These are phyloP conservation scores for Nyctibius grandis DNA, from an alignment of 2,797 vertebrate genomes.

Conservation along the genomic window DNA sequence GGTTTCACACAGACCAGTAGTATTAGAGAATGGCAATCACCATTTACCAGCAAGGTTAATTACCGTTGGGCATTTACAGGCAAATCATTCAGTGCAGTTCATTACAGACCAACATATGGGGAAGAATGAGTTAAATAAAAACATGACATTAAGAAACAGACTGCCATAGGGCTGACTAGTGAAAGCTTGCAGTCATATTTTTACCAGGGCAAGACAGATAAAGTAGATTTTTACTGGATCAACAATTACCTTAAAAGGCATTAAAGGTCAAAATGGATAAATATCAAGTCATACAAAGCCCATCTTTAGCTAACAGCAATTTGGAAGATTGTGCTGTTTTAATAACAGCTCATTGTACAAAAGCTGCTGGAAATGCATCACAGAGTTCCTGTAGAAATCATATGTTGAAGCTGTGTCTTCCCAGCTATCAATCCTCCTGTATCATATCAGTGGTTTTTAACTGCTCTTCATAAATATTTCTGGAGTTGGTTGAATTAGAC, in stretches of 20 bases:
- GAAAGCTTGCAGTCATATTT: constrained; percentile 12
- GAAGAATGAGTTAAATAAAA: neutral
- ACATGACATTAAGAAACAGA: neutral
- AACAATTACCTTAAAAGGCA: constrained; percentile 50
- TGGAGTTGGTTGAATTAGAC: constrained; percentile 43
- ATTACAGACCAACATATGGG: neutral
- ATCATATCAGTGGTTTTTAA: constrained; percentile 50
- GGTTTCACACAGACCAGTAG: neutral
- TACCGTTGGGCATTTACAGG: neutral
- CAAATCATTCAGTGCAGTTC: neutral
- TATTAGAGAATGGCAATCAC: neutral
- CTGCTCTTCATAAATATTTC: constrained; percentile 56
- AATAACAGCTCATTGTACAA: neutral
- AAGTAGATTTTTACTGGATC: constrained; percentile 51
- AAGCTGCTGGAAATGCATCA: constrained; percentile 4
- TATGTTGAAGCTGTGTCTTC: neutral
- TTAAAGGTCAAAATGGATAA: constrained; percentile 64
- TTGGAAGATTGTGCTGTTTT: constrained; percentile 14
- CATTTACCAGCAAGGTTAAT: neutral
- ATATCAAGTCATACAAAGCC: constrained; percentile 53
- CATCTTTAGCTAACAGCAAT: constrained; percentile 23
- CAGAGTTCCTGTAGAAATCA: neutral
- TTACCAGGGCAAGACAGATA: constrained; percentile 5
- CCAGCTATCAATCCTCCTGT: constrained; percentile 5
- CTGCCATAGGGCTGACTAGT: neutral